Evolutionary conservation across 1,140 invertebrate genomes (phyloP), one percentile per base, ranked within the genome.

Genomic region (Bombus superbus): DNA sequence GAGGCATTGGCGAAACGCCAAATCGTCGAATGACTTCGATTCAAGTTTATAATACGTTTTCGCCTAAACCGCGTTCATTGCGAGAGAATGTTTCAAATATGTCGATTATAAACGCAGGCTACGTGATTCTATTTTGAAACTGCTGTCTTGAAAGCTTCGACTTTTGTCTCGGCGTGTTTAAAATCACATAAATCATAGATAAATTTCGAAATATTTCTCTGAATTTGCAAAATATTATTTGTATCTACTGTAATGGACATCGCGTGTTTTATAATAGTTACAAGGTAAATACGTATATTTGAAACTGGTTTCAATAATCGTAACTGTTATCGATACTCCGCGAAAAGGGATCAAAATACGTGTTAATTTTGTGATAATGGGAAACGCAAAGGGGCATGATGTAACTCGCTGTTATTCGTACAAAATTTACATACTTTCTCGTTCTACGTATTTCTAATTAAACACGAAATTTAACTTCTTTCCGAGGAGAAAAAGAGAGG

Each of bases 41-140:
- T 84, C 57, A 13, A 18, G 35, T 71, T 69, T 71, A 62, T 72
- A 40, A 80, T 79, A 72, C 25, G n/a, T 25, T 62, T 38, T 78
- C 40, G 32, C n/a, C 35, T n/a, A 28, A 72, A 81, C 44, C 32
- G 18, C 4, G 38, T 4, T 11, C n/a, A 28, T 18, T 2, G 9
- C 28, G 8, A 10, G 18, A 10, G 2, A 18, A 47, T 79, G 5
- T 47, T 47, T 64, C 40, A 3, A 15, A 8, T 18, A 38, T 44
- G 10, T 32, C 32, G 35, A 72, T n/a, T 22, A 9, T 42, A 15
- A n/a, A 72, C 25, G 40, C 25, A 25, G 1, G 0, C n/a, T 6
- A 6, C 13, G 3, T 72, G 9, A 69, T n/a, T 18, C 3, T 5
- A 28, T 44, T 42, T 28, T 5, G 5, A 42, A 42, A 8, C 0